Percentiles rank a stretch among this genome's conserved stretches.
Evolutionary conservation across 2,113 vertebrate genomes (phyloP).

Genomic region (Lycaon pictus): DNA sequence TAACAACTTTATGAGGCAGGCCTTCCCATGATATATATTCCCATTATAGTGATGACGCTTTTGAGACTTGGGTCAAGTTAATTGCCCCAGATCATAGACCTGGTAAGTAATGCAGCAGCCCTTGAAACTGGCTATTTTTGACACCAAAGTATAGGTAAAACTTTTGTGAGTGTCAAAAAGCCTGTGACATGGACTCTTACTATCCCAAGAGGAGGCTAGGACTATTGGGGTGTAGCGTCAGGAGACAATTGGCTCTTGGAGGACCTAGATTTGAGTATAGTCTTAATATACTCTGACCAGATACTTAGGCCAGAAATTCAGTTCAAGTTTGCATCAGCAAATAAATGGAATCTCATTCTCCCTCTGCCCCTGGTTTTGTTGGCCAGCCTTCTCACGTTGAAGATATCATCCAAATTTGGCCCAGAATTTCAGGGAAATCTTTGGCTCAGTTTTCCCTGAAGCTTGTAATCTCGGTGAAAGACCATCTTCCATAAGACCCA

Average conservation of each 20-base stretch:
- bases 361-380: not conserved
- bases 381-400: not conserved
- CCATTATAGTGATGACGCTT: not conserved
- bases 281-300: not conserved
- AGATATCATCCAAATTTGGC: not conserved
- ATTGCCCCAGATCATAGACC: not conserved
- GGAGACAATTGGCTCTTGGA: not conserved
- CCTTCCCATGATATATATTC: not conserved
- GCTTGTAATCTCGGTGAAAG: not conserved
- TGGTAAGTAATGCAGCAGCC: not conserved
- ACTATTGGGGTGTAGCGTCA: not conserved
- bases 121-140: not conserved
- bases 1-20: not conserved
- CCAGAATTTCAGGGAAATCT: slow-evolving; percentile 2
- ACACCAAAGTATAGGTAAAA: not conserved
- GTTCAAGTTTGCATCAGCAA: not conserved
- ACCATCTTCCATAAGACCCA: not conserved
- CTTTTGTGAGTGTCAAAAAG: not conserved
- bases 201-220: not conserved
- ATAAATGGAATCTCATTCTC: not conserved
- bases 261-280: not conserved
- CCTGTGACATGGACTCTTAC: not conserved
- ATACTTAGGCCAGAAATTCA: not conserved
- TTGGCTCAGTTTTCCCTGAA: not conserved
- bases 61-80: not conserved